Evolutionary conservation across 2,797 vertebrate species (phyloP).

Genomic region (Malacoraja senta): DNA sequence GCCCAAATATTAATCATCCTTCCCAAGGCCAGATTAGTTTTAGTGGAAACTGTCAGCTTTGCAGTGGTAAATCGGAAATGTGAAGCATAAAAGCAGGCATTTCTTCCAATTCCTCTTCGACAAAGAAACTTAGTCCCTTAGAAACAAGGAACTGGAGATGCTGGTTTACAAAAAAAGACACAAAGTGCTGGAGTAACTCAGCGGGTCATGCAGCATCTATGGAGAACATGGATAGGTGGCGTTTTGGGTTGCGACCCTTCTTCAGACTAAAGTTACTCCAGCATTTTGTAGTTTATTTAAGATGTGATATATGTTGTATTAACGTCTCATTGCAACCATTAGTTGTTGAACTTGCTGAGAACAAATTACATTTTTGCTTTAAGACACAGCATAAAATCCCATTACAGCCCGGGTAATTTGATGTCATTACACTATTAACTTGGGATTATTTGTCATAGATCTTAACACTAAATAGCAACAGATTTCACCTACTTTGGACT

Average conservation of each 20-base stretch:
- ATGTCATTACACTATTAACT: neutral
- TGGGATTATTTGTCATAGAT: neutral
- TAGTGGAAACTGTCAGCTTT: neutral
- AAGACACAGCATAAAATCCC: neutral
- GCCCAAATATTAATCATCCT: neutral
- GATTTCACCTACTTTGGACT: neutral
- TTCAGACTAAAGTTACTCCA: no score
- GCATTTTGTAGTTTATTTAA: no score
- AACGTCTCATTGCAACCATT: neutral
- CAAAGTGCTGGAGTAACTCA: no score
- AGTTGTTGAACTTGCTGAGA: neutral
- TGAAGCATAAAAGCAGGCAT: neutral
- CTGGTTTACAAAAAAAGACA: no score
- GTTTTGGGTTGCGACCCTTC: no score
- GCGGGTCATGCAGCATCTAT: no score
- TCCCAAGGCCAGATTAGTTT: neutral
- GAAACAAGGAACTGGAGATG: no score
- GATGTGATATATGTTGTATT: neutral
- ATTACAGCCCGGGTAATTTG: neutral
- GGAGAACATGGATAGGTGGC: no score
- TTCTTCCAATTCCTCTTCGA: neutral
- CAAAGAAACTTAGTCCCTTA: neutral
- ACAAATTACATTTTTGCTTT: neutral
- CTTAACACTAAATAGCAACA: slow-evolving; percentile 17
- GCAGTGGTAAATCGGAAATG: neutral